Evolutionary conservation across 2,113 vertebrate species (phyloP).

Genomic region (Menura novaehollandiae): DNA sequence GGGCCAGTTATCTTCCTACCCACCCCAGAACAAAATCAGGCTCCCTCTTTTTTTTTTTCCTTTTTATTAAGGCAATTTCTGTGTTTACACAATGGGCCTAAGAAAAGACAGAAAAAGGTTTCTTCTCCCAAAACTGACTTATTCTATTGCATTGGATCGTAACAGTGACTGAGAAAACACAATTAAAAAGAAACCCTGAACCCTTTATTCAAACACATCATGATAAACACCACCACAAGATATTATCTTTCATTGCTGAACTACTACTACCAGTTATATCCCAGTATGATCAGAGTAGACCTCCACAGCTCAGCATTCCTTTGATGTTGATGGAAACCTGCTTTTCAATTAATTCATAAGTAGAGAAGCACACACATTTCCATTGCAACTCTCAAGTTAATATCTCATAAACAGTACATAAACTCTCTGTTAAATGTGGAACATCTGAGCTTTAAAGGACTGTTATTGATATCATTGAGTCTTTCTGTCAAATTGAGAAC

Average conservation of each 20-base stretch:
- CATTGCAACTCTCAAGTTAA: neutral
- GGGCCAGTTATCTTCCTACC: neutral
- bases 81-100: neutral
- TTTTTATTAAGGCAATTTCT: neutral
- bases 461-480: neutral
- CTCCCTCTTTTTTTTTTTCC: accelerated
- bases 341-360: neutral
- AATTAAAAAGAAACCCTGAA: neutral
- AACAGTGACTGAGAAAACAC: neutral
- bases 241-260: neutral
- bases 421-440: slow-evolving; percentile 23
- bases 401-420: neutral
- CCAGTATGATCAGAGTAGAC: neutral
- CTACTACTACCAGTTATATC: neutral
- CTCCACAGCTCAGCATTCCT: neutral
- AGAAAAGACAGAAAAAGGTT: neutral
- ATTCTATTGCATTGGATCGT: neutral
- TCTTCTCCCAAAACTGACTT: neutral
- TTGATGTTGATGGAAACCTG: slow-evolving; percentile 5
- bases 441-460: slow-evolving; percentile 40
- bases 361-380: neutral
- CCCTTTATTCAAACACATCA: neutral
- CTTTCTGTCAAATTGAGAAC: slow-evolving; percentile 42
- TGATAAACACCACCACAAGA: neutral
- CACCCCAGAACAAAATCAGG: neutral